Conservation (phyloP, 2,797 vertebrate genomes). For the Scolopax bukidnonensis region DNA sequence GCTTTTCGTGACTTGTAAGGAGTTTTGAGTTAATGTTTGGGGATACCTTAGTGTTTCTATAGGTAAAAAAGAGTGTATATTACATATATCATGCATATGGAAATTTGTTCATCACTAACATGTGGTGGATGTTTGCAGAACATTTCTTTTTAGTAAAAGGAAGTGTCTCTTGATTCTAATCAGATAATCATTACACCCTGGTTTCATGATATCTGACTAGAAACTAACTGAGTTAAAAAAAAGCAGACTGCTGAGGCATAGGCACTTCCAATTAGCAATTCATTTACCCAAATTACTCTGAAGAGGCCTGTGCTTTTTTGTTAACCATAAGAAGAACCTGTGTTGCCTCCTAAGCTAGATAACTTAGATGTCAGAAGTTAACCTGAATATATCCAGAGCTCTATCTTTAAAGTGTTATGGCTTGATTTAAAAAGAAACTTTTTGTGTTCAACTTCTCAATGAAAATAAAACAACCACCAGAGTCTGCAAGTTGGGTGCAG, state of each 20-base stretch:
- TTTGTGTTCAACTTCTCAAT: not conserved
- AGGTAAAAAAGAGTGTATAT: not conserved
- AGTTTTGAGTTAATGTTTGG: not conserved
- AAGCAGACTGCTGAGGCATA: not conserved
- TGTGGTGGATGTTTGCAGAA: not conserved
- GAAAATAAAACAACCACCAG: not conserved
- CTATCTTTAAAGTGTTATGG: rapidly evolving
- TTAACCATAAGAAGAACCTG: not conserved
- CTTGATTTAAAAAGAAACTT: not conserved
- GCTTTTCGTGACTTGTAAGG: not conserved
- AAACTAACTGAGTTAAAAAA: not conserved
- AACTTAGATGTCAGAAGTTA: not conserved
- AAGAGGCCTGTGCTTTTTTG: not conserved
- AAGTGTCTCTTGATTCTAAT: conserved; percentile 4
- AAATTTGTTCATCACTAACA: conserved; percentile 19
- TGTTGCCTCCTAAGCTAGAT: not conserved
- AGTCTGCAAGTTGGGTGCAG: not conserved
- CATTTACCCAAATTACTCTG: not conserved
- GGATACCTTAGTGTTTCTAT: not conserved
- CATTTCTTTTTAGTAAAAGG: not conserved
- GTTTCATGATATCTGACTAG: not conserved
- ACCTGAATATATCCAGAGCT: not conserved
- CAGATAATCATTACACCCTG: not conserved
- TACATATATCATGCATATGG: conserved; percentile 23
- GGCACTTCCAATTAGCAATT: not conserved